Base-by-base conservation (phyloP, 2,888 invertebrate species). In the Megamerina dolium region DNA sequence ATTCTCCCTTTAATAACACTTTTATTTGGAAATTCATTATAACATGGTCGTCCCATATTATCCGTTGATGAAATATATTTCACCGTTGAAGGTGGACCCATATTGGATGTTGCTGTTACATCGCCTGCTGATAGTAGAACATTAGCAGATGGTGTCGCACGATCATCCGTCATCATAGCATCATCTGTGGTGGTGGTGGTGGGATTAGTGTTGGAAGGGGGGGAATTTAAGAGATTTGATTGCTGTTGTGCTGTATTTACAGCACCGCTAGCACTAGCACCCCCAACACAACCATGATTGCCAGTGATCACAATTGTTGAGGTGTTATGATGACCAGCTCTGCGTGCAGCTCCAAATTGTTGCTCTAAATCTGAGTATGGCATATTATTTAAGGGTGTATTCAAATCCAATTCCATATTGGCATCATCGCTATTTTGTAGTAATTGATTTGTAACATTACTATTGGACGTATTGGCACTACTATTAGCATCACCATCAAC, bases 1-100 rank as follows among this genome's bases (percentile, higher is more conserved):
- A 71, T 57, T 12, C 70, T 68, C 18, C 70, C 70, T 35, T 68
- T 71, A 26, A 68, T 64, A 19, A 71, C 66, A 36, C 63, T 65
- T 47, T 66, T 61, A 23, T 50, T 52, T 21, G 59, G 54, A 41
- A 56, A 59, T 26, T 49, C 54, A 21, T 56, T 59, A 45, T 45
- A 37, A 37, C 41, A 45, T 20, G 43, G 47, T 14, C 38, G 16
- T 19, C 20, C 26, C 21, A 41, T 30, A 19, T 5, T 29, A 38
- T 43, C 45, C 33, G 27, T 36, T 17, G 38, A 2, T 16, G 34
- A 13, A 10, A 16, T 21, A 34, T 40, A 46, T 35, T 41, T 16
- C 14, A 31, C 37, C 12, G 26, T 30, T 12, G 20, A 53, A 51
- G 32, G 46, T 56, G 37, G 4, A 49, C 36, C 10, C 52, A 21